Evolutionary conservation across 92 coral and sea anemone genomes (phyloP).

Genomic region (Phenganax subtilis): DNA sequence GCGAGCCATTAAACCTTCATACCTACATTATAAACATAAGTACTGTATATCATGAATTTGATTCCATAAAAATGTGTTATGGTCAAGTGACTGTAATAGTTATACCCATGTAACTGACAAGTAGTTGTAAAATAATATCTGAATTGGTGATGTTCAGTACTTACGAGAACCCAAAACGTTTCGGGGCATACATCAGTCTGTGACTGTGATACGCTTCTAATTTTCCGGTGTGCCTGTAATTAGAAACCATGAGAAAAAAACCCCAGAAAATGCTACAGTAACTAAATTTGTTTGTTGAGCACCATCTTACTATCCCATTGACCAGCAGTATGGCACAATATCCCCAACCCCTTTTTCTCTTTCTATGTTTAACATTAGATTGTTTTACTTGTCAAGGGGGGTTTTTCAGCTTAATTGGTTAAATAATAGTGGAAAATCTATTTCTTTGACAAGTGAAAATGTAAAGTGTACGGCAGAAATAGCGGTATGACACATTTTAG

Average conservation of each 20-base stretch:
- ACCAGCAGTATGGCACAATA: neutral
- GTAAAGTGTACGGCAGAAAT: too few species aligned
- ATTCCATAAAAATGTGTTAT: neutral
- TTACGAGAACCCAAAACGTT: constrained; percentile 12
- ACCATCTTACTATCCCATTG: neutral
- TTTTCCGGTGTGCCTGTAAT: constrained; percentile 32
- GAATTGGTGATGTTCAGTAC: neutral
- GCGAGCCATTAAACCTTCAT: constrained; percentile 29
- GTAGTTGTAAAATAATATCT: neutral
- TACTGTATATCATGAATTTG: neutral
- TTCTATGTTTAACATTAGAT: too few species aligned
- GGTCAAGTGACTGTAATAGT: neutral
- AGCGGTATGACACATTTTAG: too few species aligned
- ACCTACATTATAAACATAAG: constrained; percentile 14
- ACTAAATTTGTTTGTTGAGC: neutral
- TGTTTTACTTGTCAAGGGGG: too few species aligned
- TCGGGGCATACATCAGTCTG: constrained; percentile 41
- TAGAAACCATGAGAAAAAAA: neutral
- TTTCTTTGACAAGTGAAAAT: too few species aligned
- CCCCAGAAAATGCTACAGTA: neutral
- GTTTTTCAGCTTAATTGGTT: too few species aligned
- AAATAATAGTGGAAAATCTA: too few species aligned
- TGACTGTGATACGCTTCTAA: constrained; percentile 41
- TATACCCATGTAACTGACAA: neutral
- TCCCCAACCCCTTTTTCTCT: too few species aligned